phyloP scores from a whole-genome alignment of 1,140 invertebrate genomes.

The Eubasilissa regina region DNA sequence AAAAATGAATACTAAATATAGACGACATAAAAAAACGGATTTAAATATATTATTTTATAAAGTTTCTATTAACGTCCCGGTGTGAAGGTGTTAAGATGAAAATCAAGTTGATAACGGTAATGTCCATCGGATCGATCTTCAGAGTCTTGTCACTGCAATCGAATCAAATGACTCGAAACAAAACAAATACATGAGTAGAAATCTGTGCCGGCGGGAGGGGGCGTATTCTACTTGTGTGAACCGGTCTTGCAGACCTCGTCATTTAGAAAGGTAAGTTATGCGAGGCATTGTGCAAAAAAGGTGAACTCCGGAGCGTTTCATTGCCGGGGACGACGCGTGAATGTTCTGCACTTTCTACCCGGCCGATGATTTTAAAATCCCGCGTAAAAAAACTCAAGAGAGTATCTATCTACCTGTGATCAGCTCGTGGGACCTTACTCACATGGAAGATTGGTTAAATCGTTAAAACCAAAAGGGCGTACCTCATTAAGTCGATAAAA shows the following conservation, averaged over 20 bases:
- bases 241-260: slow-evolving; percentile 17
- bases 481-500: slow-evolving; percentile 3
- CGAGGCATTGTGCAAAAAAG: slow-evolving; percentile 30
- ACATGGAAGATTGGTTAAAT: too few relatives aligned
- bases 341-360: slow-evolving; percentile 23
- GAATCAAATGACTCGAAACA: slow-evolving; percentile 22
- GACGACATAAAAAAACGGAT: too few relatives aligned
- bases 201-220: slow-evolving; percentile 36
- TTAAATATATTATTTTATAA: too few relatives aligned
- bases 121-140: background rate
- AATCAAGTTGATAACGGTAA: background rate
- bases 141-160: slow-evolving; percentile 1
- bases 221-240: slow-evolving; percentile 30
- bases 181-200: slow-evolving; percentile 35
- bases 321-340: background rate
- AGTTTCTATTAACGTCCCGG: background rate
- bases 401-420: background rate
- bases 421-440: background rate
- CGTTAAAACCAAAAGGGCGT: slow-evolving; percentile 12
- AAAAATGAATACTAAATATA: too few relatives aligned
- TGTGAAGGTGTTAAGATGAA: background rate
- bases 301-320: background rate
- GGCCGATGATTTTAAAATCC: background rate
- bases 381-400: background rate
- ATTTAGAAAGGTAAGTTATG: slow-evolving; percentile 36